Conservation (phyloP, 2,113 vertebrate species). For the Pholis gunnellus region DNA sequence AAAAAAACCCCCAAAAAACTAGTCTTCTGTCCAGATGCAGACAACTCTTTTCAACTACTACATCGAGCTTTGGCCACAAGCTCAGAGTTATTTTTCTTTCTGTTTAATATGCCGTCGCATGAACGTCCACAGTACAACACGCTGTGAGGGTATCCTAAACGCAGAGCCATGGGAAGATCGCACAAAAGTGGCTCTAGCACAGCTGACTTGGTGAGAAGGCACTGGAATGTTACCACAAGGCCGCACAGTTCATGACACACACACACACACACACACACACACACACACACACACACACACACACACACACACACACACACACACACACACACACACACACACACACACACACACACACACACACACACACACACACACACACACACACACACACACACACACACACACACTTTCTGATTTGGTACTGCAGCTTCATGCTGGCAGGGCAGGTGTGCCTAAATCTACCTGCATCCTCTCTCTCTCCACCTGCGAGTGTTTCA, state of each 20-base stretch:
- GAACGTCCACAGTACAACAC: neutral
- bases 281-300: too few relatives aligned
- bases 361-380: too few relatives aligned
- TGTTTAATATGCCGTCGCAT: neutral
- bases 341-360: too few relatives aligned
- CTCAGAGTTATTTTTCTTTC: neutral
- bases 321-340: too few relatives aligned
- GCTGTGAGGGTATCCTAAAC: neutral
- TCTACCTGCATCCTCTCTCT: constrained; percentile 3
- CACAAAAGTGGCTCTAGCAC: constrained; percentile 3
- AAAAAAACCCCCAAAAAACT: neutral
- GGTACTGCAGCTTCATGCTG: constrained; percentile 31
- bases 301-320: too few relatives aligned
- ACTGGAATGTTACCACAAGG: constrained; percentile 52
- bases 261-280: too few relatives aligned
- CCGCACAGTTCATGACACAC: constrained; percentile 25
- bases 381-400: too few relatives aligned
- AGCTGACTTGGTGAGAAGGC: constrained; percentile 27
- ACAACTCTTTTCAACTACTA: neutral
- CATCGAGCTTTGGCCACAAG: neutral
- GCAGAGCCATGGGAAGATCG: constrained; percentile 5
- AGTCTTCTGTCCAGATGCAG: neutral
- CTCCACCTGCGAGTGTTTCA: neutral
- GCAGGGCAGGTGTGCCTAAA: constrained; percentile 21
- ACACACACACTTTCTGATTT: neutral